Evolutionary conservation across 2,888 invertebrate genomes (phyloP), one percentile per base, ranked within the genome.

Genomic region (Arenicola marina): DNA sequence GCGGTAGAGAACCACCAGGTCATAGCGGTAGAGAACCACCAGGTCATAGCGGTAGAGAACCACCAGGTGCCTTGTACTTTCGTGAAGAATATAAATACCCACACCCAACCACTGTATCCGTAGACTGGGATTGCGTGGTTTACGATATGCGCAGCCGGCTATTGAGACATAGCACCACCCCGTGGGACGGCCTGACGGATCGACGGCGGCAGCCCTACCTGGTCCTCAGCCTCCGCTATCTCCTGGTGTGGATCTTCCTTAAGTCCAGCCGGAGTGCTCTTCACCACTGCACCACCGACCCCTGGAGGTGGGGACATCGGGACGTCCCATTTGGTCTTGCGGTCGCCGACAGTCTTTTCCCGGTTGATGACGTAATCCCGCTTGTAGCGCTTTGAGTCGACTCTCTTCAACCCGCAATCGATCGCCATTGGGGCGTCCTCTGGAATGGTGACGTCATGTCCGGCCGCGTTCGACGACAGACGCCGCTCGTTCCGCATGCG

Each of bases 311-410:
- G 34, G 7, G 32, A n/a, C n/a, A 21, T 24, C 4, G 32, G 38
- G 1, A 59, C 64, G 3, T 56, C 51, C 62, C 56, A 60, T 51
- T 54, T 57, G 18, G 32, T 55, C 24, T 31, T 26, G 2, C 24
- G 24, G 0, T 21, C 29, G 24, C 31, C 3, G 7, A 57, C 43
- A n/a, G n/a, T n/a, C 7, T 56, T 33, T 2, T 46, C 45, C 24
- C 70, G 60, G 56, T 63, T 61, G 1, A 77, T 68, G 62, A 75
- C 75, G 63, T 73, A 80, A 58, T 80, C 80, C 33, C 76, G 62
- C 18, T 71, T 67, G 66, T 77, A 78, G 18, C 71, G 67, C 29
- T 73, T 70, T 4, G 64, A 69, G 54, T 73, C 72, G n/a, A 76
- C 68, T 31, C 72, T 65, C 59, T 76, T 76, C n/a, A 75, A 70